Percentiles rank a stretch among this genome's conserved stretches.
Evolutionary conservation across 1,140 invertebrate species (phyloP).

Genomic region (Manduca sexta): DNA sequence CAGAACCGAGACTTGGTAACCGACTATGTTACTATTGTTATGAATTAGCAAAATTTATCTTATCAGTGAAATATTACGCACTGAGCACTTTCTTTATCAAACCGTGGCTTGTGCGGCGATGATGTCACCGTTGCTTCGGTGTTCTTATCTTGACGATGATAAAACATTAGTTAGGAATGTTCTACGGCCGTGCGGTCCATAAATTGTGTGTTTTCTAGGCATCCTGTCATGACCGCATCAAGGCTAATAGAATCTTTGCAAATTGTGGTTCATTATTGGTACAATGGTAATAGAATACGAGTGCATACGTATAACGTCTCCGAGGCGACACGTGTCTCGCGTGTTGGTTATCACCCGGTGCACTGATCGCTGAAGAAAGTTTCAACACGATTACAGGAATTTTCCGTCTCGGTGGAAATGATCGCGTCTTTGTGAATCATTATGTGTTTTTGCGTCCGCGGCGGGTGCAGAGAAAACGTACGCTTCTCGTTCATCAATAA

Average conservation of each 20-base stretch:
- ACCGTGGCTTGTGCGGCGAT: constrained; percentile 39
- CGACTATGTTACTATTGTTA: constrained; percentile 16
- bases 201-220: constrained; percentile 11
- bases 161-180: constrained; percentile 57
- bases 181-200: constrained; percentile 26
- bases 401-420: constrained; percentile 65
- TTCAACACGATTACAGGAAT: constrained; percentile 62
- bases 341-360: constrained; percentile 38
- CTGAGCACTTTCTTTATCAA: constrained; percentile 61
- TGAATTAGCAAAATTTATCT: constrained; percentile 45
- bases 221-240: constrained; percentile 8
- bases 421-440: constrained; percentile 62
- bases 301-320: constrained; percentile 18
- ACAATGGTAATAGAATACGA: constrained; percentile 19
- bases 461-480: constrained; percentile 47
- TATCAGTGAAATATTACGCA: constrained; percentile 56
- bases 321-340: constrained; percentile 34
- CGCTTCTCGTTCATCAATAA: constrained; percentile 19
- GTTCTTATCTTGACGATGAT: constrained; percentile 60
- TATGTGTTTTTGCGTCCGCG: constrained; percentile 42
- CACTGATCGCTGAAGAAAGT: constrained; percentile 57
- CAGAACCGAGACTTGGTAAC: constrained; percentile 8
- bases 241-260: not conserved
- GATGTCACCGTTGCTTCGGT: constrained; percentile 62
- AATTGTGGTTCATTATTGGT: constrained; percentile 12